Percentiles rank a stretch among this genome's conserved stretches.
phyloP scores from a whole-genome alignment of 2,113 vertebrate genomes.

The Brachypteracias leptosomus region DNA sequence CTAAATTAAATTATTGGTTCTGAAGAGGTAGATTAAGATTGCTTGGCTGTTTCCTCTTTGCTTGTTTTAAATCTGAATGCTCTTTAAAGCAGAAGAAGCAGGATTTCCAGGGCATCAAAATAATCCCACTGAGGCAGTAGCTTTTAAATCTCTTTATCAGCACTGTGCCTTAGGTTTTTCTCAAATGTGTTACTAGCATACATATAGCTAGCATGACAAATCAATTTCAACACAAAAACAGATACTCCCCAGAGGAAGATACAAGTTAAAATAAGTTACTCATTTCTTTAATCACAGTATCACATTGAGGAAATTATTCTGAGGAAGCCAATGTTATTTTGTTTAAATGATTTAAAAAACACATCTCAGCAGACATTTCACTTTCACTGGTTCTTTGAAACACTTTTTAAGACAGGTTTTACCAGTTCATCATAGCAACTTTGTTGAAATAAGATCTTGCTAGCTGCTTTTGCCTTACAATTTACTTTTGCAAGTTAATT shows the following conservation, averaged over 20 bases:
- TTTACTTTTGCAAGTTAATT: background rate
- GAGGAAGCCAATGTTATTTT: background rate
- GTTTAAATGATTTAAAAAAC: background rate
- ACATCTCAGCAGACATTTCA: background rate
- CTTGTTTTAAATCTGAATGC: background rate
- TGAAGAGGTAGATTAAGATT: background rate
- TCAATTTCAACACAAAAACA: background rate
- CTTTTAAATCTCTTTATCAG: conserved; percentile 31
- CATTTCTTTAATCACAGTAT: background rate
- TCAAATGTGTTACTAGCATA: background rate
- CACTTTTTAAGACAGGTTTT: background rate
- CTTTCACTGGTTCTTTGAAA: background rate
- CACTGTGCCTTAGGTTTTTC: background rate
- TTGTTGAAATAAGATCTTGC: background rate
- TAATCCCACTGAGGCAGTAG: background rate
- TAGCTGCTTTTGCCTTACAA: background rate
- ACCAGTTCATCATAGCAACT: background rate
- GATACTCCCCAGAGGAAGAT: background rate
- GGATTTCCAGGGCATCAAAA: background rate
- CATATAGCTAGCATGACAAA: background rate
- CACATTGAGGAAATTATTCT: background rate
- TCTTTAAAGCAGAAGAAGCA: background rate
- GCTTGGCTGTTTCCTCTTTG: background rate
- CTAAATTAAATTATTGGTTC: background rate
- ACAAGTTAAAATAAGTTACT: background rate